A percentile compares a stretch with the other conserved stretches of the same genome.
These are phyloP conservation scores for Calypte anna DNA, from an alignment of 2,113 vertebrate genomes.

Conservation along the genomic window DNA sequence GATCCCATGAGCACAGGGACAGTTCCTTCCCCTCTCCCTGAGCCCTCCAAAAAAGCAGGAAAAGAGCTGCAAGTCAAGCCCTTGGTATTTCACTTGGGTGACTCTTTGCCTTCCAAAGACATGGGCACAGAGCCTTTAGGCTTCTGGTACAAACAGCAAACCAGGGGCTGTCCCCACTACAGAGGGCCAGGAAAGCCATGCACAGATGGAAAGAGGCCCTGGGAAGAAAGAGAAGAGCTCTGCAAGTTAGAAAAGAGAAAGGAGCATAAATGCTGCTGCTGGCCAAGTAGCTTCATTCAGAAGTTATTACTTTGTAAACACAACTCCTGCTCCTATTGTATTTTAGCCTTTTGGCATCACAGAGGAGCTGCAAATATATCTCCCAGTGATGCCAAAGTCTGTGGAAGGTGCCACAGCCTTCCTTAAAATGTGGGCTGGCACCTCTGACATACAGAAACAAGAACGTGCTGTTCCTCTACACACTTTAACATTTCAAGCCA, in stretches of 20 bases:
- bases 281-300: background rate
- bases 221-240: background rate
- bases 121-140: background rate
- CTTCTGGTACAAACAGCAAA: background rate
- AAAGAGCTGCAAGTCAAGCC: background rate
- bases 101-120: background rate
- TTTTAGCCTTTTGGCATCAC: background rate
- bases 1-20: background rate
- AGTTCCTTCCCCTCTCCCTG: background rate
- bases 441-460: background rate
- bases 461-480: constrained; percentile 5
- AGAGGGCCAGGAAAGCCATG: background rate
- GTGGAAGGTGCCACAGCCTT: constrained; percentile 8
- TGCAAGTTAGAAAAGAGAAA: background rate
- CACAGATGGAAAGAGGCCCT: background rate
- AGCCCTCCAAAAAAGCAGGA: background rate
- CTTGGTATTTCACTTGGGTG: background rate
- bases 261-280: background rate
- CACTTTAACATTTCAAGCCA: background rate
- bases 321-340: background rate
- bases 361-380: constrained; percentile 2
- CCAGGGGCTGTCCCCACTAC: background rate
- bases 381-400: background rate
- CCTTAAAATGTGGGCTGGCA: background rate
- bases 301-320: constrained; percentile 3